phyloP scores from a whole-genome alignment of 1,140 invertebrate genomes.

The Drosophila melanogaster region Release_6_plus_ISO1_MT NT_033777.3:30471501-30472000 shows the following conservation, averaged over 20 bases:
- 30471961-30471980: too few species aligned
- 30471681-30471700: conserved; percentile 5
- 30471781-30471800: conserved; percentile 12
- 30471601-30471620: conserved; percentile 17
- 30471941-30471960: too few species aligned
- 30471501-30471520: conserved; percentile 32
- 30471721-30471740: conserved; percentile 23
- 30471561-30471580: not conserved
- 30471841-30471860: not conserved
- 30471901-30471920: too few species aligned
- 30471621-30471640: conserved; percentile 17
- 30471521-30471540: conserved; percentile 37
- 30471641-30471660: conserved; percentile 22
- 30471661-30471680: conserved; percentile 26
- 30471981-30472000: too few species aligned
- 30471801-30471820: conserved; percentile 1
- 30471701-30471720: not conserved
- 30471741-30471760: conserved; percentile 18
- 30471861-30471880: too few species aligned
- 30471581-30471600: conserved; percentile 2
- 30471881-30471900: too few species aligned
- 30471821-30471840: not conserved
- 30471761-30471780: conserved; percentile 33
- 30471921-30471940: too few species aligned
- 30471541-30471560: conserved; percentile 17